Conservation (phyloP, 2,888 invertebrate genomes). For the Phyllotreta striolata region DNA sequence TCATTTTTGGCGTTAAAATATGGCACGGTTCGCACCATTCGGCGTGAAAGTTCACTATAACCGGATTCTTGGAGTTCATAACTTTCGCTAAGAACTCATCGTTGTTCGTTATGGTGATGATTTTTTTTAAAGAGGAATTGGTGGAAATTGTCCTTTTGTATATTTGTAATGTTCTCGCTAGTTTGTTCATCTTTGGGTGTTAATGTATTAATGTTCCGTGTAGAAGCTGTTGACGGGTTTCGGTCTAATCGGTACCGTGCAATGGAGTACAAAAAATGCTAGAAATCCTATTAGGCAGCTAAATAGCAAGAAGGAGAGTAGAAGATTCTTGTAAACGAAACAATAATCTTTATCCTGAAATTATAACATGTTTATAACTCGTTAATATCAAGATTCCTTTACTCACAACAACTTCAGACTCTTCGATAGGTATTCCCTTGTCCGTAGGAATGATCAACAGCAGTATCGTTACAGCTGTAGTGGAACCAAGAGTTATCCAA, state of each 20-base stretch:
- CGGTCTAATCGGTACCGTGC: slow-evolving; percentile 62
- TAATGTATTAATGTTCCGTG: slow-evolving; percentile 37
- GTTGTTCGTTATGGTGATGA: slow-evolving; percentile 72
- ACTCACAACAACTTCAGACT: slow-evolving; percentile 40
- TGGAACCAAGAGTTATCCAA: slow-evolving; percentile 66
- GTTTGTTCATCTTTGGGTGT: slow-evolving; percentile 38
- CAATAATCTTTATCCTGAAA: slow-evolving; percentile 64
- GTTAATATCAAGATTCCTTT: background rate
- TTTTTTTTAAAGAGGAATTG: slow-evolving; percentile 54
- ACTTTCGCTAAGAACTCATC: slow-evolving; percentile 83
- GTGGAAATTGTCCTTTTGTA: slow-evolving; percentile 39
- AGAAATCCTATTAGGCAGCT: slow-evolving; percentile 62
- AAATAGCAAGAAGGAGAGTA: slow-evolving; percentile 60
- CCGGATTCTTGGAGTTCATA: slow-evolving; percentile 83
- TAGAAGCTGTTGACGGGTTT: slow-evolving; percentile 59
- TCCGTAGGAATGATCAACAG: slow-evolving; percentile 68
- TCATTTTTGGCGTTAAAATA: slow-evolving; percentile 83
- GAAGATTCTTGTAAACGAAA: slow-evolving; percentile 63
- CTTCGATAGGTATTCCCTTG: slow-evolving; percentile 42
- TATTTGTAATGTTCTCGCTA: slow-evolving; percentile 9
- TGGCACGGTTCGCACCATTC: slow-evolving; percentile 93
- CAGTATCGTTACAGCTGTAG: slow-evolving; percentile 67
- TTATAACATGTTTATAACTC: slow-evolving; percentile 9
- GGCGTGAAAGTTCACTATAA: slow-evolving; percentile 91
- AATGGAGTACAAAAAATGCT: slow-evolving; percentile 62